Evolutionary conservation across 2,888 invertebrate genomes (phyloP).

Genomic region (Drosophila borborema): DNA sequence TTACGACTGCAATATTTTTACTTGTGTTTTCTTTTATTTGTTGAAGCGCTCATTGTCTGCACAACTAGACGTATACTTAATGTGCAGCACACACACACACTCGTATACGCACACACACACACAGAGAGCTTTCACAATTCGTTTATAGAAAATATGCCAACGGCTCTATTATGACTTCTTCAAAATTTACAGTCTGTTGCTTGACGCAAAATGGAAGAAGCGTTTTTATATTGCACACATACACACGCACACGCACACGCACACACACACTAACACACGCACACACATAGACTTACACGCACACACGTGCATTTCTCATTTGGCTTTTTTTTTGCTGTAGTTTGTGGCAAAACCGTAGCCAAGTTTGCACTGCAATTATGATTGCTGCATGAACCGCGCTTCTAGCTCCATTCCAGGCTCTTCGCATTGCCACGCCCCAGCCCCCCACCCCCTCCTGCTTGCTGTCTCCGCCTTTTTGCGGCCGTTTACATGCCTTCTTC

Average conservation of each 20-base stretch:
- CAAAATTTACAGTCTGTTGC: conserved; percentile 80
- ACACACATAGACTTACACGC: conserved; percentile 4
- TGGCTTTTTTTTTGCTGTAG: conserved; percentile 31
- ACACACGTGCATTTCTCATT: conserved; percentile 26
- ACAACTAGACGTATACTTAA: conserved; percentile 68
- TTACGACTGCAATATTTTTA: background rate
- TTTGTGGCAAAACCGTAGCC: conserved; percentile 66
- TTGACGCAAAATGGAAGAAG: conserved; percentile 60
- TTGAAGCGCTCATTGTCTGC: conserved; percentile 50
- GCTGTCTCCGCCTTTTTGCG: conserved; percentile 46
- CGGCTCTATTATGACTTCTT: conserved; percentile 79
- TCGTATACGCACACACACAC: background rate
- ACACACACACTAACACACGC: conserved; percentile 11
- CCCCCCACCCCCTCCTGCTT: background rate
- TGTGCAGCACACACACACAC: conserved; percentile 9
- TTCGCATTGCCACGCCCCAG: background rate
- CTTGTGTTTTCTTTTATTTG: background rate
- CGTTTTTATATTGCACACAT: conserved; percentile 55
- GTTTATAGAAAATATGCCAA: conserved; percentile 79
- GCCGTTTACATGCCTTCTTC: conserved; percentile 78
- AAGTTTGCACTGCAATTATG: conserved; percentile 79
- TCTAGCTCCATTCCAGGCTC: background rate
- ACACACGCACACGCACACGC: conserved; percentile 22
- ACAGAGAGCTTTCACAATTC: conserved; percentile 56
- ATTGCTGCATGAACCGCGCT: conserved; percentile 51